phyloP scores from a whole-genome alignment of 2,888 invertebrate species.

The Iselma pallidipennis region DNA sequence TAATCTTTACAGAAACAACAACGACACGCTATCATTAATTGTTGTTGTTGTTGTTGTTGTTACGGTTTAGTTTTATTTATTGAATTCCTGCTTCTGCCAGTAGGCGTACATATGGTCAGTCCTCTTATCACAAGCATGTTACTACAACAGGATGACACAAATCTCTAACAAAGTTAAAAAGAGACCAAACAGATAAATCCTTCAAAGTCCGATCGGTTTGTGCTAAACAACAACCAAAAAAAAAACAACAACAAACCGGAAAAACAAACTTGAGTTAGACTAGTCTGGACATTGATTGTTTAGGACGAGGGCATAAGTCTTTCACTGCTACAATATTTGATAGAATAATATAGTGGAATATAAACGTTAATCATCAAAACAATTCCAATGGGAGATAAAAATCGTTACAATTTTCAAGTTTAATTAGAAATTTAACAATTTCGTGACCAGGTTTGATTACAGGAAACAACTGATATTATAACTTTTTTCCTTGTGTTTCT shows the following conservation, averaged over 20 bases:
- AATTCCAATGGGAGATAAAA: background rate
- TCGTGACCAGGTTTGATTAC: slow-evolving; percentile 46
- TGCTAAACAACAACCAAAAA: slow-evolving; percentile 33
- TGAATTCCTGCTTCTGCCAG: background rate
- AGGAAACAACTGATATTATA: background rate
- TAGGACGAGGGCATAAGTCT: slow-evolving; percentile 55
- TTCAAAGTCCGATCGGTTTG: slow-evolving; percentile 47
- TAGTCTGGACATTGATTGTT: slow-evolving; percentile 53
- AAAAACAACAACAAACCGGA: slow-evolving; percentile 40
- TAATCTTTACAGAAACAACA: too few relatives aligned
- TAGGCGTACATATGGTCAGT: background rate
- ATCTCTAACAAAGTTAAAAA: slow-evolving; percentile 21
- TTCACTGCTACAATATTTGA: slow-evolving; percentile 43
- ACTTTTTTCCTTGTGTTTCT: background rate
- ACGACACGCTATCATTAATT: too few relatives aligned
- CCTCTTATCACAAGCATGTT: background rate
- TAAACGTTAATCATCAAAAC: slow-evolving; percentile 52
- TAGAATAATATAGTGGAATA: slow-evolving; percentile 55
- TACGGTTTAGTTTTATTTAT: too few relatives aligned
- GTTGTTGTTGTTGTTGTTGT: too few relatives aligned
- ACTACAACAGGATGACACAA: background rate
- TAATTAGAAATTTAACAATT: slow-evolving; percentile 31
- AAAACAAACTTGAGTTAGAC: slow-evolving; percentile 29
- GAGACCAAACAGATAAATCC: slow-evolving; percentile 51
- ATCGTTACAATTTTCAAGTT: background rate